Evolutionary conservation across 2,888 invertebrate genomes (phyloP).

Genomic region (Lasioglossum morio): DNA sequence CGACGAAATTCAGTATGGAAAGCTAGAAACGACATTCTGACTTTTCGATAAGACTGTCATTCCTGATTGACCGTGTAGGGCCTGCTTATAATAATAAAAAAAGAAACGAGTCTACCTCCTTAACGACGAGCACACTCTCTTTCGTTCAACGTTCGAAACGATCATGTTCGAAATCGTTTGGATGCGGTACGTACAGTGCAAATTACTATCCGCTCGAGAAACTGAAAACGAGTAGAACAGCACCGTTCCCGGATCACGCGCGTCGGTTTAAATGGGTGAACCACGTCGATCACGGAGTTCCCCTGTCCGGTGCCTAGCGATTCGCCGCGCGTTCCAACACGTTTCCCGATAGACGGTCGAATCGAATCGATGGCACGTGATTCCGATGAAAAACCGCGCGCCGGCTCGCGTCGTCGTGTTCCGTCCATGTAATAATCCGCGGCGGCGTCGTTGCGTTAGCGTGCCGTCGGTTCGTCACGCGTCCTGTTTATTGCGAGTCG

Average conservation of each 20-base stretch:
- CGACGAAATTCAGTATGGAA: no score
- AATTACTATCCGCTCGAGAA: neutral
- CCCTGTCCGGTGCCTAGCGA: constrained; percentile 32
- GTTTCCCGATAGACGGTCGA: constrained; percentile 53
- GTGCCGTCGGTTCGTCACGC: constrained; percentile 7
- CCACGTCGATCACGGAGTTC: constrained; percentile 51
- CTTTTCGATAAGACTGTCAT: no score
- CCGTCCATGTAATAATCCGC: constrained; percentile 29
- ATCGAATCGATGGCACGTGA: constrained; percentile 59
- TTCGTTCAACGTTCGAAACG: no score
- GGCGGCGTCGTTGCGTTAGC: constrained; percentile 42
- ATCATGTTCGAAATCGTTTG: neutral
- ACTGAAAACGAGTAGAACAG: neutral
- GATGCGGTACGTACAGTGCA: neutral
- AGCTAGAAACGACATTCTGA: no score
- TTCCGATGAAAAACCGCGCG: constrained; percentile 27
- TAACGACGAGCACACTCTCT: no score
- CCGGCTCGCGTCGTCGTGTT: neutral
- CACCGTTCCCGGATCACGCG: neutral
- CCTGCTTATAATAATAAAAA: no score
- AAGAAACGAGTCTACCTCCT: no score
- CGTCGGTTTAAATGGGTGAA: constrained; percentile 31
- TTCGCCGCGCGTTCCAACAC: constrained; percentile 57
- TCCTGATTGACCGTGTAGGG: no score
- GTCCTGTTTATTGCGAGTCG: constrained; percentile 27